Percentiles rank a stretch among this genome's conserved stretches.
Conservation (phyloP, 2,797 vertebrate species). For the Rhinatrema bivittatum region DNA sequence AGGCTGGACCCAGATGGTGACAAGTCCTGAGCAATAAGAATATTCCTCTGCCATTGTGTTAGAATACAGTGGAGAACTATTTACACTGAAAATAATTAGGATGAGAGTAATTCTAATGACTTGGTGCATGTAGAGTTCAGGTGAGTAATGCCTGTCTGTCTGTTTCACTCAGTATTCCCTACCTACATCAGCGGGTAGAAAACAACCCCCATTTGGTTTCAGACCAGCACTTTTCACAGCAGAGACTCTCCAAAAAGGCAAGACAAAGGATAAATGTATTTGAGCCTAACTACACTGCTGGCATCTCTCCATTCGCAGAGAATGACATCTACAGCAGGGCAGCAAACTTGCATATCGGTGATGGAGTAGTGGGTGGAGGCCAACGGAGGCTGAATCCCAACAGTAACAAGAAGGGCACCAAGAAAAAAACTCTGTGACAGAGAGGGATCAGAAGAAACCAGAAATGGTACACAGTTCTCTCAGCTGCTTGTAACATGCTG, state of each 20-base stretch:
- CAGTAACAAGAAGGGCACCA: conserved; percentile 72
- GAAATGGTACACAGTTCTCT: too few species aligned
- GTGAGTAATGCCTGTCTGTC: too few species aligned
- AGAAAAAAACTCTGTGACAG: conserved; percentile 49
- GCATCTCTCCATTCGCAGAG: conserved; percentile 73
- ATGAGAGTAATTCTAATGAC: too few species aligned
- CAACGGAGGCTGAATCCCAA: conserved; percentile 82
- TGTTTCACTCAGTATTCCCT: conserved; percentile 64
- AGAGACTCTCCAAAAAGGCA: conserved; percentile 80
- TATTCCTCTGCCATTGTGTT: too few species aligned
- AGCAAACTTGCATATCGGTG: conserved; percentile 72
- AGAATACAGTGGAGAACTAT: too few species aligned
- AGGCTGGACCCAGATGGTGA: too few species aligned
- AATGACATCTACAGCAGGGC: conserved; percentile 89
- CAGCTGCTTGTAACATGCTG: rapidly evolving
- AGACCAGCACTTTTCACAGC: conserved; percentile 90
- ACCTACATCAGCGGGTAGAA: conserved; percentile 79
- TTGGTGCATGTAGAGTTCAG: too few species aligned
- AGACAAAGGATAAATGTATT: conserved; percentile 84
- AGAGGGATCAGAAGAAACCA: too few species aligned
- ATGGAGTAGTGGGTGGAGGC: conserved; percentile 66
- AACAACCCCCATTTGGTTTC: conserved; percentile 86
- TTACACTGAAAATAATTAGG: too few species aligned
- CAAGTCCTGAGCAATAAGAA: too few species aligned
- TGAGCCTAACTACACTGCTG: conserved; percentile 74